A percentile compares a stretch with the other conserved stretches of the same genome.
Evolutionary conservation across 1,140 invertebrate genomes (phyloP).

Genomic region (Hypsibius dujardini): DNA sequence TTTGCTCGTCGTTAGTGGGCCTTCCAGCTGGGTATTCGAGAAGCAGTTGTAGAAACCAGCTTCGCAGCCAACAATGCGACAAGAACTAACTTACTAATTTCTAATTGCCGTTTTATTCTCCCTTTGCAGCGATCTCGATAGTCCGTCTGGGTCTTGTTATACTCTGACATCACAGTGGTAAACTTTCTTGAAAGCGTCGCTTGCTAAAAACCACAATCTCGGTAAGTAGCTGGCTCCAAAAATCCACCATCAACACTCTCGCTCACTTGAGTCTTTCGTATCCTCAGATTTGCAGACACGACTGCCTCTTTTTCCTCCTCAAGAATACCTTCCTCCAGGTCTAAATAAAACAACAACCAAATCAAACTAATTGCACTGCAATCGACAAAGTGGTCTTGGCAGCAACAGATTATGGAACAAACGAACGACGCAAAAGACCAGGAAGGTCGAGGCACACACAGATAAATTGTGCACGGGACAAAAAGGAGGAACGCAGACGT

Average conservation of each 20-base stretch:
- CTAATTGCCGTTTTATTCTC: slow-evolving; percentile 92
- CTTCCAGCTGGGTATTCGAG: slow-evolving; percentile 50
- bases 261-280: slow-evolving; percentile 69
- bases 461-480: too few species aligned
- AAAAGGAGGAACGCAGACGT: too few species aligned
- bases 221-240: neutral
- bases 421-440: too few species aligned
- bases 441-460: too few species aligned
- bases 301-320: slow-evolving; percentile 94
- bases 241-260: neutral
- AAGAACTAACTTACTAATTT: slow-evolving; percentile 63
- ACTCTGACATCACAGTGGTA: slow-evolving; percentile 98
- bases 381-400: too few species aligned
- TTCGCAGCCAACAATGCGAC: neutral
- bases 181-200: slow-evolving; percentile 92
- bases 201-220: slow-evolving; percentile 46
- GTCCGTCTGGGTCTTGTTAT: slow-evolving; percentile 96
- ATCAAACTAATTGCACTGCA: too few species aligned
- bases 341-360: too few species aligned
- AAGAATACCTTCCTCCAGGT: slow-evolving; percentile 86
- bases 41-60: too few species aligned
- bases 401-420: too few species aligned
- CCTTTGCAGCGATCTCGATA: slow-evolving; percentile 97
- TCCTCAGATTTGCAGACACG: slow-evolving; percentile 91
- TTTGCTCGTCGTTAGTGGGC: slow-evolving; percentile 85